Evolutionary conservation across 1,140 invertebrate genomes (phyloP), one percentile per base, ranked within the genome.

Genomic region (Heliconius hewitsoni): DNA sequence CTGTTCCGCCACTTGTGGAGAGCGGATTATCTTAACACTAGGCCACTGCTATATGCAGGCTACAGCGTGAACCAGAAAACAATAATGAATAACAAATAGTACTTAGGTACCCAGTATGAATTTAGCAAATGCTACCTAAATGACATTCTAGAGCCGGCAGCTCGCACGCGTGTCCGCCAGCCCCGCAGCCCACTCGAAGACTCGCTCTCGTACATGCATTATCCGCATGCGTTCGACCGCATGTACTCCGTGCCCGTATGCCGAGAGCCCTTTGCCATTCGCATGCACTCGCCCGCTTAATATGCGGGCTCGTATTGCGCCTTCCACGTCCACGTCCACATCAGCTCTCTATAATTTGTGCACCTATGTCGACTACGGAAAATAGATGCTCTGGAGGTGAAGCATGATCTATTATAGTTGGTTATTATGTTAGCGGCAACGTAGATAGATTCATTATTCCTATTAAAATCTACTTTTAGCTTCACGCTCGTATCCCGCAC

Each of bases 281-380:
- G 70, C 78, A 80, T 80, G 78, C 78, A 80, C 72, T 73, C 72
- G 71, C 37, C 73, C 71, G 78, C 78, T 80, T 80, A 80, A 80
- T 80, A 80, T 80, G 78, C 74, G 78, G 78, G 74, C 78, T 73
- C 74, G 78, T 79, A 74, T 80, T 80, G 78, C 78, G 50, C 71
- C 73, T 71, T 60, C 70, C 70, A 72, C 72, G 46, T 74, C 73
- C 50, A 74, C 73, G 37, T 55, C 42, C 42, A 46, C 42, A 46
- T 55, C 19, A 34, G 55, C 52, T 77, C 76, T 77, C 23, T 77
- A 77, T 77, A 76, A 76, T 66, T 76, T 37, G 57, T 50, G 70
- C 74, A 76, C 74, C 57, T 76, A 66, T 76, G 74, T 75, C 57
- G 37, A 70, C 74, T 76, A 34, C 39, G 39, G 42, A 76, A 42